Base-by-base conservation (phyloP, 2,113 vertebrate genomes). In the Platysteira castanea region DNA sequence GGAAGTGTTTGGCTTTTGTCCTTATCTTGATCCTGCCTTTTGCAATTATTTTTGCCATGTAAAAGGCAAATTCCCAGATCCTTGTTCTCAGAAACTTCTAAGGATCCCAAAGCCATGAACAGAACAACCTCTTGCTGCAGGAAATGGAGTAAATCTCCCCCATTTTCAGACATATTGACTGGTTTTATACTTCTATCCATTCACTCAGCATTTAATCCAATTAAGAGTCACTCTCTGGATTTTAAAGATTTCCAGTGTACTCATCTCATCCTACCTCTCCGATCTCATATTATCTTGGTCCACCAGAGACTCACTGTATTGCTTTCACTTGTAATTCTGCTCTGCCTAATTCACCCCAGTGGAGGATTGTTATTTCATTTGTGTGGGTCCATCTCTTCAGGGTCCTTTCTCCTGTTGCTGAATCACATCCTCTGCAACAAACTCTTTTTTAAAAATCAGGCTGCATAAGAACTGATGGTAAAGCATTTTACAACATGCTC, bases 351-450 rank as follows among this genome's bases (percentile, higher is more conserved):
- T 79, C 44, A 61, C 30, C 41, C 65, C 74, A 30, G 21, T 37
- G 49, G 67, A 96, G 57, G 59, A 68, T 13, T 87, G 52, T 26
- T 68, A 74, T 81, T 90, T 92, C 79, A 61, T 70, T 93, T 77
- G 68, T 86, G 79, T 92, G 68, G 76, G 44, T 69, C 53, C 68
- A 56, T 50, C 60, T 65, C 76, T 77, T 78, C 2, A 12, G 52
- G 33, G 93, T 84, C n/a, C 23, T 78, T 78, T 60, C 47, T 39
- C 39, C 31, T 69, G 39, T 60, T 91, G 33, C 15, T 87, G 63
- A 96, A 77, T 93, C 85, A 90, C 47, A 93, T 93, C 80, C 83
- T 79, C 56, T 69, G n/a, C 54, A 90, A 74, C 27, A 83, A 81
- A 85, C 5, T 23, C 9, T 75, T 46, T 35, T 91, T 79, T 4